Evolutionary conservation across 2,797 vertebrate species (phyloP), one percentile per base, ranked within the genome.

Genomic region (Anisognathus igniventris): DNA sequence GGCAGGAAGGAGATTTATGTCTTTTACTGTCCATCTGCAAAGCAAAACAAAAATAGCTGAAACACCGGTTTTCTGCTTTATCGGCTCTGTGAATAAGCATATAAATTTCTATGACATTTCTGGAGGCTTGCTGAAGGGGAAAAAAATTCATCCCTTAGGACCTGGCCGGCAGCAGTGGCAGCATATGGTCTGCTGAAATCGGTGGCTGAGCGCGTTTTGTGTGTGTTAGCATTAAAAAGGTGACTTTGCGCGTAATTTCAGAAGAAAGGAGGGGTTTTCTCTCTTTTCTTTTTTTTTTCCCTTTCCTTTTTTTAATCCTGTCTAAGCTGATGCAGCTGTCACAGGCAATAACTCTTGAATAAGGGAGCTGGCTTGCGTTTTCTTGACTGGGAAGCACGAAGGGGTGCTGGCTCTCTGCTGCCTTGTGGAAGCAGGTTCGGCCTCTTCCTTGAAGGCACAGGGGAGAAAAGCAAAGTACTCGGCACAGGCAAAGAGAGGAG

Each of bases 41-140:
- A 97, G 95, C 96, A 97, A 98, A 97, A 98, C 97, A 98, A 97
- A 98, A 98, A 97, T 97, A 98, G 97, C 97, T 97, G 97, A 98
- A 98, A 98, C 90, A 95, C 96, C 47, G 56, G 94, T 98, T 98
- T 98, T 98, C 97, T 98, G 97, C 97, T 98, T 98, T 98, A 98
- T 97, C 94, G 91, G 97, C 96, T 97, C 97, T 97, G 96, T 97
- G 98, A 98, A 98, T 98, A 98, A 98, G 97, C 97, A 97, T 98
- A 98, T 98, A 98, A 97, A 98, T 98, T 98, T 97, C 97, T 92
- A 90, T 96, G 95, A 96, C 97, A 97, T 98, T 98, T 98, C 97
- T 98, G 96, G 97, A 98, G 97, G 95, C 97, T 97, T 96, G 97
- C 97, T 98, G 97, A 98, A 97, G 97, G 95, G 97, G 96, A 97